phyloP scores from a whole-genome alignment of 2,113 vertebrate genomes.

The Carassius carassius region DNA sequence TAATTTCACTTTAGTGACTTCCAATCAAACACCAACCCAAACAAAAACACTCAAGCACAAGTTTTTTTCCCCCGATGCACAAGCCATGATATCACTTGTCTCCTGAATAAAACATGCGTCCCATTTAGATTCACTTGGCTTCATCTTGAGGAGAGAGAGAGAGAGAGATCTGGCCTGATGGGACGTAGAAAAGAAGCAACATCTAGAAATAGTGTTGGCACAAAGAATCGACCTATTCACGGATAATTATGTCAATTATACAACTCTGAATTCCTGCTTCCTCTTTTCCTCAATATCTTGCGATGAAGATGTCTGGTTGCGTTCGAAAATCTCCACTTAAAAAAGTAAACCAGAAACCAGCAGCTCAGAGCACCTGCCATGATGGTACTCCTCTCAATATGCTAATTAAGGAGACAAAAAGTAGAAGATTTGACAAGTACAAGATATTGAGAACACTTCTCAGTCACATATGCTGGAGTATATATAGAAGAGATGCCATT shows the following conservation, averaged over 20 bases:
- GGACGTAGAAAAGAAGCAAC: conserved; percentile 27
- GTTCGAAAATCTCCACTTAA: neutral
- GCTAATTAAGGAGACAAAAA: conserved; percentile 27
- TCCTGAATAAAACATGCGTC: conserved; percentile 46
- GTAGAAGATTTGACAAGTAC: conserved; percentile 20
- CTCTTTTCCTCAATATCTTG: neutral
- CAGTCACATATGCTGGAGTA: neutral
- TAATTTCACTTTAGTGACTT: conserved; percentile 37
- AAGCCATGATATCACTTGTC: conserved; percentile 27
- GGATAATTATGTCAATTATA: conserved; percentile 37
- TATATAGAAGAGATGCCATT: neutral
- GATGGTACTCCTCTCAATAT: neutral
- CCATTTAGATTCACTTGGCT: conserved; percentile 40
- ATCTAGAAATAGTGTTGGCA: conserved; percentile 38
- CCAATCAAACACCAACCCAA: conserved; percentile 8
- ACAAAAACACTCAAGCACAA: conserved; percentile 16
- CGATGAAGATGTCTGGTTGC: neutral
- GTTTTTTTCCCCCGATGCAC: neutral
- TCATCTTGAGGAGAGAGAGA: conserved; percentile 1
- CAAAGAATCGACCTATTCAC: conserved; percentile 11
- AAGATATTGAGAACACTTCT: conserved; percentile 17
- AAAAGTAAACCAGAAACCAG: conserved; percentile 9
- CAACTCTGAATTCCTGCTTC: conserved; percentile 7
- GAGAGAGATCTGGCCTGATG: conserved; percentile 3
- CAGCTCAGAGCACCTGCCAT: conserved; percentile 23